These are phyloP conservation scores for Cephus runcator DNA, from an alignment of 2,888 invertebrate species.

Conservation along the genomic window DNA sequence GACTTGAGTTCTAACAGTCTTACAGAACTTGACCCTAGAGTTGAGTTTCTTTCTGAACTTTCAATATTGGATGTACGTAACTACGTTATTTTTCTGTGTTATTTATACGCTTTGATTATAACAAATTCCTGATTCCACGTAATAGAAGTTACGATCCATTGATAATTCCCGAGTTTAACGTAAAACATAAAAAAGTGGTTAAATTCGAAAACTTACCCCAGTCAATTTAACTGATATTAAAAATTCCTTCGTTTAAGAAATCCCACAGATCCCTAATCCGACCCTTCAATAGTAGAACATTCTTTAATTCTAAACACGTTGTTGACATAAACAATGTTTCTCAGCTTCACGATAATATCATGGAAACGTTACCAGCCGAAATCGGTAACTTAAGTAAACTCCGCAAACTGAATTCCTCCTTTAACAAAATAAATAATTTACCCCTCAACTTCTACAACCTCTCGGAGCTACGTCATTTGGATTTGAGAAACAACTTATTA, in stretches of 20 bases:
- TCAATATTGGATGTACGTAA: slow-evolving; percentile 75
- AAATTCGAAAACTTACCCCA: not conserved
- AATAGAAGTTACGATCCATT: not conserved
- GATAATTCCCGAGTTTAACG: slow-evolving; percentile 7
- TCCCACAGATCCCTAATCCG: not conserved
- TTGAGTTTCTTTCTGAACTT: slow-evolving; percentile 75
- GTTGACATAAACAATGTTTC: slow-evolving; percentile 33
- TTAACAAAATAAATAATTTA: slow-evolving; percentile 74
- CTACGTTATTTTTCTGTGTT: not conserved
- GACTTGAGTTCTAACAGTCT: slow-evolving; percentile 83
- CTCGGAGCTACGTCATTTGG: slow-evolving; percentile 76
- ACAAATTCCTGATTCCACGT: not conserved
- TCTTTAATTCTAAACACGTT: not conserved
- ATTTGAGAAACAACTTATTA: slow-evolving; percentile 80
- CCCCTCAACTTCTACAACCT: slow-evolving; percentile 77
- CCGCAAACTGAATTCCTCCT: slow-evolving; percentile 75
- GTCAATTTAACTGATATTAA: not conserved
- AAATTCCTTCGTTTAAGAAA: slow-evolving; percentile 10
- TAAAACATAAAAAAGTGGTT: not conserved
- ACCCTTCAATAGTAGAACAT: not conserved
- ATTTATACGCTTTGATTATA: not conserved
- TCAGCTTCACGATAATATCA: slow-evolving; percentile 86
- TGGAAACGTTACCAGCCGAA: slow-evolving; percentile 78
- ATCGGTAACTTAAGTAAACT: slow-evolving; percentile 77
- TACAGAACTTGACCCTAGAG: slow-evolving; percentile 72